Evolutionary conservation across 2,113 vertebrate genomes (phyloP), one percentile per base, ranked within the genome.

Genomic region (Tachysurus vachellii): DNA sequence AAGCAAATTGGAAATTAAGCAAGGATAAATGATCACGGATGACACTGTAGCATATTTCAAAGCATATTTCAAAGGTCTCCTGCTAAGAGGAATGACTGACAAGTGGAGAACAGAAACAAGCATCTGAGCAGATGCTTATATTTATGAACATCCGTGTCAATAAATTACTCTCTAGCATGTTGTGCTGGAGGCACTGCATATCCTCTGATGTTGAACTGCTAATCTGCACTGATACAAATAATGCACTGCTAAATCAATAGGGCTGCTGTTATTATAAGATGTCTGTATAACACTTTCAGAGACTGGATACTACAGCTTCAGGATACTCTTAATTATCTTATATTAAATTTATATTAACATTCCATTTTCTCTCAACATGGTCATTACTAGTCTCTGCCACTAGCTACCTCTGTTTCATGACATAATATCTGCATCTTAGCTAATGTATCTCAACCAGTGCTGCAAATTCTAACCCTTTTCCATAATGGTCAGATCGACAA

Each of bases 151-250:
- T 61, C 61, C 76, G 80, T 68, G 85, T 70, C 76, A 86, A 86
- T 77, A 86, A 77, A 86, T 86, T 85, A 76, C 75, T 68, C 16
- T 54, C 47, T 16, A 68, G 42, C 59, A 80, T n/a, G 28, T 68
- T 54, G 79, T n/a, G 84, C 50, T 86, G 75, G 75, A 80, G 75
- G 85, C 61, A 53, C 59, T 77, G 61, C 75, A 62, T 68, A 64
- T 54, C 84, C 73, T 85, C 61, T 85, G 73, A 85, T 85, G 44
- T 56, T 80, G 31, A 80, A 80, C 50, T 86, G 57, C 50, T 86
- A 86, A 86, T 86, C 62, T 80, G 64, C 44, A 85, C 2, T 42
- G 76, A 80, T 70, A 59, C 31, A n/a, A 80, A 86, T 68, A 80
- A 86, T 44, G 31, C 75, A 44, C 47, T 42, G 28, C 61, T 56